Conservation (phyloP, 2,888 invertebrate species). For the Dynastes maya region DNA sequence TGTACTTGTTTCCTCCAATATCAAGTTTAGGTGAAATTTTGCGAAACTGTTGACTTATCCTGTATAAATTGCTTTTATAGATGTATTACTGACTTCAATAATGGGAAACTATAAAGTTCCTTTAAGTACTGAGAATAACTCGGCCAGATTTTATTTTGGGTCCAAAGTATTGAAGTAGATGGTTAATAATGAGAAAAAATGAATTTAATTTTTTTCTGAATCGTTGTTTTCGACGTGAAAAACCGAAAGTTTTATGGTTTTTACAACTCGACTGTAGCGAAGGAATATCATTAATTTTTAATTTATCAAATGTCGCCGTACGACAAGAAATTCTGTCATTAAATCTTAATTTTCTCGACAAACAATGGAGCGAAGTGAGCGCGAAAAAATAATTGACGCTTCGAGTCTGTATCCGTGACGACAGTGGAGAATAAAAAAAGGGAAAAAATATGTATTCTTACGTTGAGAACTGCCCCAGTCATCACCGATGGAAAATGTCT, state of each 20-base stretch:
- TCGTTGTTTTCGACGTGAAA: too few relatives aligned
- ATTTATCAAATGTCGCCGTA: constrained; percentile 6
- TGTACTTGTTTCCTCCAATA: too few relatives aligned
- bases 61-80: too few relatives aligned
- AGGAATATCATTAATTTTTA: constrained; percentile 7
- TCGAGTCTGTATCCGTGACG: constrained; percentile 9
- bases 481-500: constrained; percentile 74
- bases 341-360: constrained; percentile 27
- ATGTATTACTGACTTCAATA: too few relatives aligned
- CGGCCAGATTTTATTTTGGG: too few relatives aligned
- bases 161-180: too few relatives aligned
- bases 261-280: not conserved
- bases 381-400: constrained; percentile 20
- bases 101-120: too few relatives aligned
- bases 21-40: too few relatives aligned
- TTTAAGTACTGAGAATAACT: too few relatives aligned
- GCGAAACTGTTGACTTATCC: too few relatives aligned
- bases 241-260: too few relatives aligned
- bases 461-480: constrained; percentile 83
- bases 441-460: constrained; percentile 71
- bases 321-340: constrained; percentile 1
- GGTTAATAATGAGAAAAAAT: too few relatives aligned
- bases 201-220: not conserved
- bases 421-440: constrained; percentile 20
- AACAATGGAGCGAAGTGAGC: constrained; percentile 12